Conservation (phyloP, 2,888 invertebrate species). For the Teleiodes luculella region DNA sequence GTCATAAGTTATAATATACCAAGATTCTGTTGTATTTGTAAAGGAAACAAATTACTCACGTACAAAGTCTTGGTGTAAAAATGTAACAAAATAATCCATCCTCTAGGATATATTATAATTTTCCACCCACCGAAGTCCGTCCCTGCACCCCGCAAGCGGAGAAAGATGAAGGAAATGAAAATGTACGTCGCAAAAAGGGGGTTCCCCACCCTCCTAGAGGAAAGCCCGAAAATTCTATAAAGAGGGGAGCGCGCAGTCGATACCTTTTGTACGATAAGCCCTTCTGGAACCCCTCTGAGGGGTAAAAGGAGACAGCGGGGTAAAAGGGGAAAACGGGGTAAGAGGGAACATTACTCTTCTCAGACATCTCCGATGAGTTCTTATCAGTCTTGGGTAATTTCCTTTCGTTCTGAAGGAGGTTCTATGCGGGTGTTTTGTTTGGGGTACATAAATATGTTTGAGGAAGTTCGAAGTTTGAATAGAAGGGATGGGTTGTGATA, state of each 20-base stretch:
- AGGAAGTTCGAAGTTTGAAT: not conserved
- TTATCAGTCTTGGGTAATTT: constrained; percentile 69
- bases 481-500: not conserved
- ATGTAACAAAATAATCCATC: no score
- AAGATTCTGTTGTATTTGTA: no score
- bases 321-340: constrained; percentile 23
- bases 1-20: no score
- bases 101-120: no score
- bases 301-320: constrained; percentile 22
- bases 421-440: constrained; percentile 32
- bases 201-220: constrained; percentile 43
- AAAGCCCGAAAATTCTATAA: constrained; percentile 74
- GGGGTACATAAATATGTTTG: not conserved
- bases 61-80: no score
- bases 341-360: constrained; percentile 67
- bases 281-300: constrained; percentile 37
- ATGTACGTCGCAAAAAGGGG: constrained; percentile 78
- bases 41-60: no score
- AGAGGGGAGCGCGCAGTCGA: constrained; percentile 56
- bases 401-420: constrained; percentile 56
- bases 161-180: constrained; percentile 80
- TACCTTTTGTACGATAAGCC: constrained; percentile 76
- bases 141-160: constrained; percentile 61
- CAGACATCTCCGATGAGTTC: constrained; percentile 63
- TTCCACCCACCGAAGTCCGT: constrained; percentile 35